These are phyloP conservation scores for Drosophila anomelani DNA, from an alignment of 2,888 invertebrate genomes.

Conservation along the genomic window DNA sequence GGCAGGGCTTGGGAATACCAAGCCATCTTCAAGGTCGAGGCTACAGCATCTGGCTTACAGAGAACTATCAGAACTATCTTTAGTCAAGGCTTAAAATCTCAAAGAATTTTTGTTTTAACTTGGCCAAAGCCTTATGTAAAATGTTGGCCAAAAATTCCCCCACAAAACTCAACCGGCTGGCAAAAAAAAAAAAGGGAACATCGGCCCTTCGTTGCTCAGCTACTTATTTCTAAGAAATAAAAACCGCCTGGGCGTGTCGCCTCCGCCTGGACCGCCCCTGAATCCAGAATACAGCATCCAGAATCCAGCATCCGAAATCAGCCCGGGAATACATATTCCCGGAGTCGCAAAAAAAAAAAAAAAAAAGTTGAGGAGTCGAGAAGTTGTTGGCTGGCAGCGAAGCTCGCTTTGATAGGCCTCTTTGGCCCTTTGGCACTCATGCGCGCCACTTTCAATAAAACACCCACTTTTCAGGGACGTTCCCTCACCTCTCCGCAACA, in stretches of 20 bases:
- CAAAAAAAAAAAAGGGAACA: slow-evolving; percentile 23
- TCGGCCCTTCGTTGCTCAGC: slow-evolving; percentile 33
- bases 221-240: slow-evolving; percentile 75
- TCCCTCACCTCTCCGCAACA: slow-evolving; percentile 1
- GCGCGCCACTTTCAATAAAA: slow-evolving; percentile 74
- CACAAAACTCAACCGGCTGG: slow-evolving; percentile 25
- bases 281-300: slow-evolving; percentile 27
- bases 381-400: slow-evolving; percentile 33
- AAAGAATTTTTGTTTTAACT: not conserved
- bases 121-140: not conserved
- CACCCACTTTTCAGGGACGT: slow-evolving; percentile 63
- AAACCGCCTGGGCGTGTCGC: slow-evolving; percentile 73
- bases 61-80: not conserved
- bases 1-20: slow-evolving; percentile 23
- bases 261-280: slow-evolving; percentile 44
- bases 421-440: slow-evolving; percentile 64
- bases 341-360: slow-evolving; percentile 6
- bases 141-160: slow-evolving; percentile 5
- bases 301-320: slow-evolving; percentile 22
- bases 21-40: slow-evolving; percentile 36
- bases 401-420: slow-evolving; percentile 60
- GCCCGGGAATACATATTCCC: slow-evolving; percentile 33
- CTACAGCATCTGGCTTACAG: not conserved
- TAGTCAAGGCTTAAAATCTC: not conserved
- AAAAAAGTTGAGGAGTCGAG: not conserved